Evolutionary conservation across 2,797 vertebrate genomes (phyloP), one percentile per base, ranked within the genome.

Genomic region (Sebastes umbrosus): DNA sequence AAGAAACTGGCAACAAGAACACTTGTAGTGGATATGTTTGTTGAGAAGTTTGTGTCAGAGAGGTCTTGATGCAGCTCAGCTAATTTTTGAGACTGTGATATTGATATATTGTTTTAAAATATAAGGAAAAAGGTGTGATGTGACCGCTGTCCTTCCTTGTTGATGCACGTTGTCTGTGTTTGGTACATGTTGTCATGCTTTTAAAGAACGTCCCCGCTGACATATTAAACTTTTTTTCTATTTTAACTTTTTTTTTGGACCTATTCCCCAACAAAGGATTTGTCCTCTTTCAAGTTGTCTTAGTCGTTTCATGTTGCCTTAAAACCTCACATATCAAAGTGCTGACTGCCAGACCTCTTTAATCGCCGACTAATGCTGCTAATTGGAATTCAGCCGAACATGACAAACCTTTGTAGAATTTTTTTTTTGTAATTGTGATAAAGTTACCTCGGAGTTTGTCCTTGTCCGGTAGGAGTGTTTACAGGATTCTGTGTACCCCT

Each of bases 391-490:
- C 24, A 36, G 31, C 32, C 25, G 3, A 64, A 82, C 66, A 59
- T 68, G 29, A 69, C 22, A 58, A 69, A 68, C 9, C 57, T 75
- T 69, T 69, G 39, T 20, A 11, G 14, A 22, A 20, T 5, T 68
- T 80, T 65, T 34, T 64, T 32, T 73, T 9, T 52, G 20, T 82
- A 67, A 75, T 75, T 60, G 63, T 81, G 62, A 74, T 68, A 27
- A 55, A 70, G 55, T 62, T 62, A 39, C 52, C 39, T 73, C 22
- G 13, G 46, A 65, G 13, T 78, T 84, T 68, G 73, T 80, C 80
- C 82, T 77, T 70, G 65, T 83, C 46, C 50, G 4, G 16, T 52
- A 50, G 25, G 55, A 54, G 29, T 79, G 82, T 67, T 82, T 64
- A 52, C 71, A 71, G n/a, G 75, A 55, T 60, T 75, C 25, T 31